Percentiles rank a stretch among this genome's conserved stretches.
These are phyloP conservation scores for Oryctolagus cuniculus DNA, from an alignment of 2,113 vertebrate species.

Conservation along the genomic window mOryCun1.1 NC_091442.1:55882001-55882500, in stretches of 20 bases:
- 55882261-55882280: not conserved
- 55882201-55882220: not conserved
- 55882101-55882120: not conserved
- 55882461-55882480: not conserved
- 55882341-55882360: not conserved
- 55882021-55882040: not conserved
- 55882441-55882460: not conserved
- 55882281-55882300: not conserved
- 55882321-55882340: not conserved
- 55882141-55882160: not conserved
- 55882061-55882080: not conserved
- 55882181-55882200: not conserved
- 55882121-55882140: not conserved
- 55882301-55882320: not conserved
- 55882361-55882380: not conserved
- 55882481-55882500: not conserved
- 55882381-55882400: not conserved
- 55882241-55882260: not conserved
- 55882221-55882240: not conserved
- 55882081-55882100: not conserved
- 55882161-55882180: not conserved
- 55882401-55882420: not conserved
- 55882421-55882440: not conserved
- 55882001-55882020: not conserved
- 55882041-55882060: not conserved